These are phyloP conservation scores for Astropecten irregularis DNA, from an alignment of 53 echinoderm and acorn worm genomes.

Conservation along the genomic window DNA sequence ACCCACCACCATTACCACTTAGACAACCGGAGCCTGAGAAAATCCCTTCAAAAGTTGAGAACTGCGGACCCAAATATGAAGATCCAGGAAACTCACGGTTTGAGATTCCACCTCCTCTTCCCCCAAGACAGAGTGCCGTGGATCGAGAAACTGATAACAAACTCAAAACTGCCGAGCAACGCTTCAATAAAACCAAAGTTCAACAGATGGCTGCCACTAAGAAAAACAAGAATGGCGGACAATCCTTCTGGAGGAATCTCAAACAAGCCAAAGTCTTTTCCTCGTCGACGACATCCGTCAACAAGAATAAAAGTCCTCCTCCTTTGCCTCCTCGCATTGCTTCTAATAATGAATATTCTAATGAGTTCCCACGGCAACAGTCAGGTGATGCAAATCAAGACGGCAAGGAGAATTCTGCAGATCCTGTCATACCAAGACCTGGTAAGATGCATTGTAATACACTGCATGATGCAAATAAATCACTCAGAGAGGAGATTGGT, in stretches of 20 bases:
- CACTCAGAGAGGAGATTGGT: background rate
- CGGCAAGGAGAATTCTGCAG: conserved; percentile 14
- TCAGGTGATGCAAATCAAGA: conserved; percentile 40
- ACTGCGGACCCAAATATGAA: conserved; percentile 33
- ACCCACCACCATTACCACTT: conserved; percentile 84
- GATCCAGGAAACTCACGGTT: conserved; percentile 25
- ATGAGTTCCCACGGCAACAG: conserved; percentile 33
- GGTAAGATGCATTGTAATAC: conserved; percentile 26
- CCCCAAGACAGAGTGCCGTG: conserved; percentile 68
- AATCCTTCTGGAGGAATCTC: conserved; percentile 79
- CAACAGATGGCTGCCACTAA: conserved; percentile 55
- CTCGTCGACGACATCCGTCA: conserved; percentile 51
- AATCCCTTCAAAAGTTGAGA: background rate
- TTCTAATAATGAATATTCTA: conserved; percentile 48
- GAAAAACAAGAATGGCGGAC: conserved; percentile 64
- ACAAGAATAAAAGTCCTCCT: conserved; percentile 65
- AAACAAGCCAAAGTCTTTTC: conserved; percentile 72
- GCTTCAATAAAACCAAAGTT: conserved; percentile 25
- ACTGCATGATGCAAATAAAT: background rate
- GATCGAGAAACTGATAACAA: conserved; percentile 33
- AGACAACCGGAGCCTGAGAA: conserved; percentile 48
- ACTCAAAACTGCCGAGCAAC: conserved; percentile 36
- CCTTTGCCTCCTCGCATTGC: conserved; percentile 71
- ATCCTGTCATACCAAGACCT: conserved; percentile 9
- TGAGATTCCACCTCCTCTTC: conserved; percentile 73